Evolutionary conservation across 1,140 invertebrate genomes (phyloP).

Genomic region (Bicyclus anynana): DNA sequence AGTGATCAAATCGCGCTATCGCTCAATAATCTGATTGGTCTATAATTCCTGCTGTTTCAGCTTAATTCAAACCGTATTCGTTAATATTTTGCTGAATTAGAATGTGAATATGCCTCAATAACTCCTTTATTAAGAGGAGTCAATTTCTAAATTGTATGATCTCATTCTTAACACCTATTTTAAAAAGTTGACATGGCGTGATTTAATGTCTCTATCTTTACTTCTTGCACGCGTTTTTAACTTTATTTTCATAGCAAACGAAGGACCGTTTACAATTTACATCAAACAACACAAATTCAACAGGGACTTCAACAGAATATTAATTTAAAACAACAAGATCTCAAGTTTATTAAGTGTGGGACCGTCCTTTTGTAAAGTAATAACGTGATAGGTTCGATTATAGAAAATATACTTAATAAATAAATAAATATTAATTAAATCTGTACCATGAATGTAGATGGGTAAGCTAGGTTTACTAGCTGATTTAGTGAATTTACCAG

Average conservation of each 20-base stretch:
- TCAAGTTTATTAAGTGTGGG: constrained; percentile 68
- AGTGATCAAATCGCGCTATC: too few species aligned
- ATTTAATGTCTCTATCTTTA: constrained; percentile 11
- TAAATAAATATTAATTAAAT: too few species aligned
- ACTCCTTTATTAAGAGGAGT: too few species aligned
- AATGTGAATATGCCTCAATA: too few species aligned
- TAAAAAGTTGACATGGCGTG: too few species aligned
- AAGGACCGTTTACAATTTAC: constrained; percentile 49
- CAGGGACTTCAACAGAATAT: constrained; percentile 41
- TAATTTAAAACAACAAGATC: constrained; percentile 56
- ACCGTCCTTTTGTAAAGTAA: constrained; percentile 71
- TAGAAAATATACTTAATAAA: constrained; percentile 31
- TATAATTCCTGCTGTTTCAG: too few species aligned
- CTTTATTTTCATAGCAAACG: constrained; percentile 27
- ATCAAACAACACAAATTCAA: constrained; percentile 48
- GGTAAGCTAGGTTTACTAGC: constrained; percentile 55
- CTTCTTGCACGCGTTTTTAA: constrained; percentile 17
- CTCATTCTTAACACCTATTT: too few species aligned
- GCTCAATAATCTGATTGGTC: too few species aligned
- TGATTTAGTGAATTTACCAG: constrained; percentile 62
- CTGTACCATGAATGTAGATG: constrained; percentile 37
- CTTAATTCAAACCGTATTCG: too few species aligned
- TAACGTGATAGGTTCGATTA: constrained; percentile 62
- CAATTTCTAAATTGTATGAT: too few species aligned
- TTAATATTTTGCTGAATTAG: too few species aligned